Evolutionary conservation across 2,797 vertebrate species (phyloP), one percentile per base, ranked within the genome.

Genomic region (Mus minutoides): DNA sequence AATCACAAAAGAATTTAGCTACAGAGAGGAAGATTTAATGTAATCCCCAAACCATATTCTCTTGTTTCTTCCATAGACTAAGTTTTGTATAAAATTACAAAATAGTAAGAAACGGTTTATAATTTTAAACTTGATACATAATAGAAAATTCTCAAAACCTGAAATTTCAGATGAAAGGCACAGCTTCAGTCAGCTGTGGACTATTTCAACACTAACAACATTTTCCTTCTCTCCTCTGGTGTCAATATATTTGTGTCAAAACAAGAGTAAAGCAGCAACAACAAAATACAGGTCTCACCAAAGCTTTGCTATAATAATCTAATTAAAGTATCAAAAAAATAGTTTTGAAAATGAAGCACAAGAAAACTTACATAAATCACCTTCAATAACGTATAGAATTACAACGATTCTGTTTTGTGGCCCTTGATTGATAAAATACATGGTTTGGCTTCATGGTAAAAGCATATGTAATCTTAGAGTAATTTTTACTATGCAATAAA

Each of bases 121-220:
- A 71, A 83, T 95, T 94, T 89, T 79, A 82, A 87, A 77, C 46
- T 91, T 83, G 84, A 54, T 19, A 85, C 11, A 92, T 91, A 85
- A 71, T 64, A 82, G 16, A 17, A 91, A 76, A 76, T 43, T 60
- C 3, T 46, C 43, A 56, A 73, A 88, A 54, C 78, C 13, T 7
- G 31, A 91, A 76, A 54, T 3, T 26, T 67, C 24, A 85, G 11
- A 52, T 8, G 62, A 73, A 78, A 88, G 71, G 31, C 24, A 29
- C 0, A 0, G 21, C 5, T 75, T 67, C 17, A 0, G 31, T 54
- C 75, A 46, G 10, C 49, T 54, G 14, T 10, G 31, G 17, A 62
- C 6, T n/a, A 21, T 94, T 95, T 95, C 16, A 93, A 46, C 2
- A 2, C 4, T 22, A 89, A 24, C 34, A 90, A 24, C 4, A 24